Base-by-base conservation (phyloP, 1,140 invertebrate species). In the Diabrotica virgifera region DNA sequence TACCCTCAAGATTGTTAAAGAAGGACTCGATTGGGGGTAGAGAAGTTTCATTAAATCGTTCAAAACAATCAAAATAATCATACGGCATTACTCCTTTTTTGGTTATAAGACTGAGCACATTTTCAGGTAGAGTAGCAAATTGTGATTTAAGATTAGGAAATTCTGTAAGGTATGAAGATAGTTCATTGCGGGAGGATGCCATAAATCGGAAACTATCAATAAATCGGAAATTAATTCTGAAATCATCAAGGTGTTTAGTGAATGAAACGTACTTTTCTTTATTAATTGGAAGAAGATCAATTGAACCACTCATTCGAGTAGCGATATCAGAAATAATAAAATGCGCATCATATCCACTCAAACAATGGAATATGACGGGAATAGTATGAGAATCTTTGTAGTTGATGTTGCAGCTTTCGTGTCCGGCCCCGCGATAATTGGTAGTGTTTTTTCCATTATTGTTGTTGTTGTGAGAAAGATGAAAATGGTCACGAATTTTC, bases 371-470 rank as follows among this genome's bases (percentile, higher is more conserved):
- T 13, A 68, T 59, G 6, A 76, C 69, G 53, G 68, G 74, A 63
- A 77, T 70, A 35, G 11, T 64, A 58, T 52, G 63, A n/a, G 12
- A 62, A 38, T 69, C 40, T 68, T 73, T 63, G 70, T 72, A 78
- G 58, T 77, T 70, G 35, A 79, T 36, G 68, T 80, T 81, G 62
- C 77, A 80, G 6, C 46, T 12, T 8, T 70, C 60, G 70, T 80
- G 76, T 0, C 75, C 76, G 12, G 72, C 70, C 59, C 64, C 52
- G 4, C 77, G 64, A 70, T 73, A 75, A 57, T 67, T 52, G 11
- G 65, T 73, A 9, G 69, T 38, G 5, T n/a, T 5, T 11, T 11
- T 77, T 24, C 24, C 24, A 4, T 24, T 24, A 24, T 24, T 4
- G 57, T 63, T 62, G n/a, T 50, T 50, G 9, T 71, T 59, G 71